Evolutionary conservation across 2,113 vertebrate species (phyloP).

Genomic region (Pygathrix nemaeus): DNA sequence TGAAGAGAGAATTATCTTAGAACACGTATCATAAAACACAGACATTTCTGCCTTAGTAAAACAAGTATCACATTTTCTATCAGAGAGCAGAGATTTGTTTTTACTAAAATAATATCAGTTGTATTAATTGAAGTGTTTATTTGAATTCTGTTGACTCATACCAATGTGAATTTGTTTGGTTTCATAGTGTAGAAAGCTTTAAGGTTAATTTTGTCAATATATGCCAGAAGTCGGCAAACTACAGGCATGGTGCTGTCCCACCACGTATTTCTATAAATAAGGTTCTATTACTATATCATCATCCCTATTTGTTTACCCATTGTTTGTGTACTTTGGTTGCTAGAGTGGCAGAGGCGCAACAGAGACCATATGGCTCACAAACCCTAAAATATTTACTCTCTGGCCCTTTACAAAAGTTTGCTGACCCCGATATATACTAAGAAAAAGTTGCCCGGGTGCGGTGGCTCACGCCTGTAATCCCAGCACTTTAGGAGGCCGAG

Average conservation of each 20-base stretch:
- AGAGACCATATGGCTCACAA: background rate
- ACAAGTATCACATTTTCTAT: background rate
- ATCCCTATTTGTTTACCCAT: background rate
- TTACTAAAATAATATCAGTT: background rate
- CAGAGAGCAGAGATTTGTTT: background rate
- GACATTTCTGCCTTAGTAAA: constrained; percentile 13
- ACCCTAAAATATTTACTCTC: constrained; percentile 22
- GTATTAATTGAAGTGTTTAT: constrained; percentile 8
- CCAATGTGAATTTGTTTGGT: constrained; percentile 27
- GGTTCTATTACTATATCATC: background rate
- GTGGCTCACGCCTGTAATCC: no score
- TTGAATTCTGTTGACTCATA: background rate
- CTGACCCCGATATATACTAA: background rate
- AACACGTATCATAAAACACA: background rate
- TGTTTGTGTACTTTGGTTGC: background rate
- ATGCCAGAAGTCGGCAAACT: background rate
- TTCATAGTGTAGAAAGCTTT: constrained; percentile 6
- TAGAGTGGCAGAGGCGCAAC: background rate
- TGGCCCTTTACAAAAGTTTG: constrained; percentile 32
- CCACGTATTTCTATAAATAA: background rate
- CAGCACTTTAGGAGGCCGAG: no score
- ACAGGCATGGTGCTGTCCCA: background rate
- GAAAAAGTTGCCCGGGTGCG: background rate
- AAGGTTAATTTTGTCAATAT: background rate
- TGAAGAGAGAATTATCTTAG: background rate